Conservation (phyloP, 2,797 vertebrate genomes). For the Cirrhinus mrigala region DNA sequence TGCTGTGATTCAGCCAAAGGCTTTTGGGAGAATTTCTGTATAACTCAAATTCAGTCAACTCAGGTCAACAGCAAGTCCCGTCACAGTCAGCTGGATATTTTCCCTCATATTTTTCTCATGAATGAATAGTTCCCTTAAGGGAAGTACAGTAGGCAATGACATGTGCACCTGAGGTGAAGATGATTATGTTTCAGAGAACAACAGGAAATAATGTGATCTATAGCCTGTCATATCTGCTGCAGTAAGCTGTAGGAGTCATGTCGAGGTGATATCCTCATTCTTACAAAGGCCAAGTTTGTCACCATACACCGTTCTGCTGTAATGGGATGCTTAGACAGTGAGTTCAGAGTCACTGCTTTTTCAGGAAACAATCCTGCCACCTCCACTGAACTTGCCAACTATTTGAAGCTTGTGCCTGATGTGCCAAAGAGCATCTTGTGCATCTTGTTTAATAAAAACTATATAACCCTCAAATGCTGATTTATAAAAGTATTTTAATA, state of each 20-base stretch:
- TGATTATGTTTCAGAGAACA: conserved; percentile 6
- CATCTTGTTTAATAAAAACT: too few species aligned
- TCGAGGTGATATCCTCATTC: conserved; percentile 11
- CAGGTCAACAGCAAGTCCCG: not conserved
- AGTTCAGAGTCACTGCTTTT: not conserved
- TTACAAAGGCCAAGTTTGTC: not conserved
- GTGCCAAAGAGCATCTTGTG: not conserved
- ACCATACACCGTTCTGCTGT: not conserved
- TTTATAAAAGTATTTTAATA: too few species aligned
- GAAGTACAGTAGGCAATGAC: not conserved
- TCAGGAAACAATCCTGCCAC: not conserved
- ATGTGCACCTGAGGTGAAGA: not conserved
- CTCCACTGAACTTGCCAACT: not conserved
- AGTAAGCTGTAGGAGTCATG: conserved; percentile 1
- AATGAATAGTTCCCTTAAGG: conserved; percentile 5
- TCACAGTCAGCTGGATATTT: conserved; percentile 5
- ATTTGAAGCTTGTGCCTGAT: not conserved
- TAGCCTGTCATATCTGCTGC: not conserved
- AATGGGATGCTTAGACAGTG: not conserved
- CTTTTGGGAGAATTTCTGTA: not conserved
- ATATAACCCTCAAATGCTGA: too few species aligned
- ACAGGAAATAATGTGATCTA: not conserved
- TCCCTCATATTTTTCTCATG: not conserved
- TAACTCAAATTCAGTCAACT: not conserved
- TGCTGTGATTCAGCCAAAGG: conserved; percentile 31